Evolutionary conservation across 1,140 invertebrate genomes (phyloP), one percentile per base, ranked within the genome.

Genomic region (Steinernema feltiae): DNA sequence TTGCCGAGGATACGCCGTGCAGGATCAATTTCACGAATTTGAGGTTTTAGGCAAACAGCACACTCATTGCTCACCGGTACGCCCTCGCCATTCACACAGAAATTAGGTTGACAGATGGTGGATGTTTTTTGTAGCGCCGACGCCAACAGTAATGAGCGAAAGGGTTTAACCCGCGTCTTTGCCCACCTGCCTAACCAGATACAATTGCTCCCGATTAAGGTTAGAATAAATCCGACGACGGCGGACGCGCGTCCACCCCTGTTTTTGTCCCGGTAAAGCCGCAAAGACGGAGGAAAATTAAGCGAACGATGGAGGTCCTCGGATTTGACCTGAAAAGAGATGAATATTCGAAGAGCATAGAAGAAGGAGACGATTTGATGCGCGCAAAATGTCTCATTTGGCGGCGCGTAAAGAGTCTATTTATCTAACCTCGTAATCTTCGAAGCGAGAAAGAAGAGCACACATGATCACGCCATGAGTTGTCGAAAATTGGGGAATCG

Each of bases 361-460:
- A 27, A 63, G 53, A 63, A 63, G 53, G 24, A 63, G 53, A n/a
- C 53, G 53, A 27, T n/a, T 63, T 63, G 53, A 63, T 63, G 53
- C 53, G 53, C 53, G 53, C 53, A 63, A 63, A 41, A 63, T 63
- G 15, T 63, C 53, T 27, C 53, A 63, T 63, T 63, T 15, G 41
- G 24, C 53, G 53, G 53, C 53, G 53, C 53, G 24, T 63, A 63
- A 63, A 63, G 53, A 63, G 53, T 63, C 53, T 63, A 63, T 63
- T 63, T 63, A 63, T 63, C 53, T 63, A 63, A 63, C 53, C 53
- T 63, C 53, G 24, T 63, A 63, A 63, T 63, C 53, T 63, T 63
- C 24, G 35, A 41, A 41, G 35, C 35, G 53, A 63, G 53, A 63
- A 63, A 63, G 53, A 63, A 63, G 53, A 63, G 53, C 15, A 21